Evolutionary conservation across 2,888 invertebrate species (phyloP).

Genomic region (Clanis bilineata): DNA sequence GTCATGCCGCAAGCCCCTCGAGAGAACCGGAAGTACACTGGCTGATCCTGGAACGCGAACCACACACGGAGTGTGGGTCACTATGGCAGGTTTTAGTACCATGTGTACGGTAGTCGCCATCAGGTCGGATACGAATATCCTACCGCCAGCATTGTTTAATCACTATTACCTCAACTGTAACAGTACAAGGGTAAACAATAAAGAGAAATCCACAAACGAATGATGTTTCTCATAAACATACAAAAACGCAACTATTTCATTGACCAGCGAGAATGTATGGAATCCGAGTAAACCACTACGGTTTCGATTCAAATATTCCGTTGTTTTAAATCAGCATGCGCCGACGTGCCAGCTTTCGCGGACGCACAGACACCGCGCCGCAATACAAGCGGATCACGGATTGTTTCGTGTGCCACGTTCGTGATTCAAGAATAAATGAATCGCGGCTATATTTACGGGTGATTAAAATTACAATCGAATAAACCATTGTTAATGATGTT

Average conservation of each 20-base stretch:
- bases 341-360: conserved; percentile 59
- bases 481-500: conserved; percentile 2
- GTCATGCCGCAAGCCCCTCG: too few species aligned
- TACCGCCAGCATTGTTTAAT: too few species aligned
- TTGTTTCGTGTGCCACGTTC: conserved; percentile 38
- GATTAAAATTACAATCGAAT: conserved; percentile 9
- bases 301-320: conserved; percentile 49
- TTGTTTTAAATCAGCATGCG: conserved; percentile 55
- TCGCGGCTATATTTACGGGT: conserved; percentile 9
- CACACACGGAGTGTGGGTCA: too few species aligned
- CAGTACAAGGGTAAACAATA: conserved; percentile 9
- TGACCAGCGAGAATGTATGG: conserved; percentile 14
- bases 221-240: conserved; percentile 3
- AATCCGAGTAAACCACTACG: conserved; percentile 15
- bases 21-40: too few species aligned
- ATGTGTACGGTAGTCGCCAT: too few species aligned
- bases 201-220: not conserved
- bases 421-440: conserved; percentile 11
- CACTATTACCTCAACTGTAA: conserved; percentile 1
- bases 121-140: too few species aligned
- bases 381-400: conserved; percentile 49
- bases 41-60: too few species aligned
- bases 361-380: conserved; percentile 33
- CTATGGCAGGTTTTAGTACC: too few species aligned
- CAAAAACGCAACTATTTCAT: conserved; percentile 13